Evolutionary conservation across 2,888 invertebrate genomes (phyloP), one percentile per base, ranked within the genome.

Genomic region (Polymixis lichenea): DNA sequence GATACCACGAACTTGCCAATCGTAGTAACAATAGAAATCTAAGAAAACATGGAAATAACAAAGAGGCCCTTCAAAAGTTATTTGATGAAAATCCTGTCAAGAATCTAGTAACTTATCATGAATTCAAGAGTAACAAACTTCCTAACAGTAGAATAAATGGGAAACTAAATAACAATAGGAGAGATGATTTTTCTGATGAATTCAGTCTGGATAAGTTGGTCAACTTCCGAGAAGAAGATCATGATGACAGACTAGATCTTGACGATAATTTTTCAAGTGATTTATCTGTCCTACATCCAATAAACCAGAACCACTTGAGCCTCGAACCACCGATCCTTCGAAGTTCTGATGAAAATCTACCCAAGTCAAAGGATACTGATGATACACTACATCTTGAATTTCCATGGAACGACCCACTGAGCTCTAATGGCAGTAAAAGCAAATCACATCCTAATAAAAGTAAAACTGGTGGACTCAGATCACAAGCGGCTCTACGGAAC

Each of bases 361-460:
- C 17, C 25, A 53, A 38, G 2, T 17, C 22, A 60, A 58, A 60
- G 1, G 38, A 55, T 38, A 15, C 58, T 28, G 49, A 15, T 15
- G 51, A 65, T 38, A 19, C 19, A 4, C 9, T 83, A 9, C 15
- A 69, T 2, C 64, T 75, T 15, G 68, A 82, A 53, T 69, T 25
- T 43, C 74, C 74, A 15, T 78, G 83, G 78, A 83, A 67, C 11
- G 32, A 56, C 22, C 19, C 38, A 25, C 1, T 64, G 15, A 28
- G 38, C 5, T 38, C 70, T 55, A 15, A 28, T 15, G 11, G 38
- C 17, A 32, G 49, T 43, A 9, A n/a, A 3, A 32, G 25, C 4
- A 56, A 17, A 15, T 9, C 43, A 43, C 43, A 43, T 8, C 43
- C 43, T 43, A 43, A 43, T 43, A 61, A 53, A 19, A 28, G 19